Evolutionary conservation across 2,888 invertebrate genomes (phyloP).

Genomic region (Melanophora roralis): DNA sequence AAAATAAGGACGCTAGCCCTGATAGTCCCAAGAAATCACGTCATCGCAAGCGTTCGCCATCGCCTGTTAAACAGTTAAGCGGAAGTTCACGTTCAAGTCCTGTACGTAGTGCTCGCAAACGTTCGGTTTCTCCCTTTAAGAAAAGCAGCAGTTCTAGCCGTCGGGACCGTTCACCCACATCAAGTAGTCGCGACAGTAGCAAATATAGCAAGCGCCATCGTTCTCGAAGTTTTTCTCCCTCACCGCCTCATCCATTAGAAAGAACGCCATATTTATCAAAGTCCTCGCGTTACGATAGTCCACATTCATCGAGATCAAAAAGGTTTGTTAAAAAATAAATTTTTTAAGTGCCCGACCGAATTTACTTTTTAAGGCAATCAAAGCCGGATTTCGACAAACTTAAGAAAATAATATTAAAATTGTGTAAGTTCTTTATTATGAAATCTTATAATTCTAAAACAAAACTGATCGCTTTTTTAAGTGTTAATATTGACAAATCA

Average conservation of each 20-base stretch:
- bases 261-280: slow-evolving; percentile 63
- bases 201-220: slow-evolving; percentile 69
- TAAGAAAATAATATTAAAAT: too few species aligned
- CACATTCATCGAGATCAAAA: slow-evolving; percentile 65
- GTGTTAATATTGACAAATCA: too few species aligned
- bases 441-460: too few species aligned
- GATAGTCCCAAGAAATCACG: slow-evolving; percentile 68
- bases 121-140: slow-evolving; percentile 68
- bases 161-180: slow-evolving; percentile 63
- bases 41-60: slow-evolving; percentile 68
- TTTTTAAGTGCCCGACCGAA: too few species aligned
- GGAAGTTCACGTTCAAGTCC: slow-evolving; percentile 71
- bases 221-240: slow-evolving; percentile 69
- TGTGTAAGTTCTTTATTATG: too few species aligned
- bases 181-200: slow-evolving; percentile 63
- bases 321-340: slow-evolving; percentile 59
- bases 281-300: slow-evolving; percentile 71
- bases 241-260: slow-evolving; percentile 71
- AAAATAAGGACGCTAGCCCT: slow-evolving; percentile 66
- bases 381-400: too few species aligned
- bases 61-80: slow-evolving; percentile 66
- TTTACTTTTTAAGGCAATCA: too few species aligned
- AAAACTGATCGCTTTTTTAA: too few species aligned
- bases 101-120: slow-evolving; percentile 72
- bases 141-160: slow-evolving; percentile 62